Percentiles rank a stretch among this genome's conserved stretches.
These are phyloP conservation scores for Hyposoter didymator DNA, from an alignment of 2,888 invertebrate genomes.

Conservation along the genomic window DNA sequence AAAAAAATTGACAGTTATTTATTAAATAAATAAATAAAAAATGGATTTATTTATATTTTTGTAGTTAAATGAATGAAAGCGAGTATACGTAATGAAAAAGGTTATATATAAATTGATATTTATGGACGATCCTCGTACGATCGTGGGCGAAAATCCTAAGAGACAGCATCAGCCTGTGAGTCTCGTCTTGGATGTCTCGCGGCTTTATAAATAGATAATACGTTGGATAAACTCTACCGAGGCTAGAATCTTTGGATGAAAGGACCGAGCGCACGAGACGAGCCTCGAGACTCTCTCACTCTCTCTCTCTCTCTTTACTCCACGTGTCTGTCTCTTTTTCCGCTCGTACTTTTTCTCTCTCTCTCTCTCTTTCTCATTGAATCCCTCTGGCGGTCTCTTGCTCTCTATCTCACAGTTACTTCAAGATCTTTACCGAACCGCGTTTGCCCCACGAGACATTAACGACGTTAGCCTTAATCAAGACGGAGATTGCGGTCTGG, in stretches of 20 bases:
- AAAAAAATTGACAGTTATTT: not conserved
- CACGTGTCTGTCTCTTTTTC: not conserved
- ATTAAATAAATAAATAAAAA: not conserved
- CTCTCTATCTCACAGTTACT: conserved; percentile 2
- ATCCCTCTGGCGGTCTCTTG: not conserved
- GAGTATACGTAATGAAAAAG: not conserved
- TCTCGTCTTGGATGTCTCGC: conserved; percentile 65
- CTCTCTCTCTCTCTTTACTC: not conserved
- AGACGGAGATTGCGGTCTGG: conserved; percentile 68
- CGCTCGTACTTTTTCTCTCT: not conserved
- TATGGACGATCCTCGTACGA: conserved; percentile 24
- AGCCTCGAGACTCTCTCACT: conserved; percentile 40
- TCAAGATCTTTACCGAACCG: conserved; percentile 20
- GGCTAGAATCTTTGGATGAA: conserved; percentile 74
- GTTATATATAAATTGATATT: conserved; percentile 16
- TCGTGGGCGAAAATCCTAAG: conserved; percentile 60
- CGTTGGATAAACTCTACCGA: conserved; percentile 74
- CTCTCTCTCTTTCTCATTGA: conserved; percentile 1
- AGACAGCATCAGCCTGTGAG: conserved; percentile 57
- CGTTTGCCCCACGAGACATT: conserved; percentile 68
- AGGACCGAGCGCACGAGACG: conserved; percentile 67
- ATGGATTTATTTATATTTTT: not conserved
- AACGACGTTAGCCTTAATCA: conserved; percentile 72
- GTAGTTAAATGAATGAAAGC: not conserved
- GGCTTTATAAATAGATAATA: conserved; percentile 80